Evolutionary conservation across 2,113 vertebrate genomes (phyloP).

Genomic region (Hippopotamus amphibius): DNA sequence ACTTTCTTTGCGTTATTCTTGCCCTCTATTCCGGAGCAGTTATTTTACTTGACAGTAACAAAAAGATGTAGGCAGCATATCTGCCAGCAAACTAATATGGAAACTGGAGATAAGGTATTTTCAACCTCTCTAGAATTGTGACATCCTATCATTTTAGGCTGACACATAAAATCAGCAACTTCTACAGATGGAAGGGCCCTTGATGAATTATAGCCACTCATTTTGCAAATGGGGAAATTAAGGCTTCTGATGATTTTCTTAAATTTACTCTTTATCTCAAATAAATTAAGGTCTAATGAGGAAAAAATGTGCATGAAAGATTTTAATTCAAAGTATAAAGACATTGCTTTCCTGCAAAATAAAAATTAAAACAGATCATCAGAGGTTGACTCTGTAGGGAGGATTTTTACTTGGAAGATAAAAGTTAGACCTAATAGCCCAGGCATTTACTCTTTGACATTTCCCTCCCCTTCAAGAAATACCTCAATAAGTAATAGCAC

Average conservation of each 20-base stretch:
- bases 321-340: conserved; percentile 48
- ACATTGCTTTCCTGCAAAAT: conserved; percentile 59
- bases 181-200: background rate
- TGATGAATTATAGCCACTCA: conserved; percentile 41
- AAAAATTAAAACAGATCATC: conserved; percentile 54
- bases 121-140: conserved; percentile 45
- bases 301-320: conserved; percentile 45
- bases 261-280: conserved; percentile 58
- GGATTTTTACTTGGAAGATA: conserved; percentile 2
- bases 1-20: conserved; percentile 54
- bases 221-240: conserved; percentile 43
- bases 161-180: conserved; percentile 48
- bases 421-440: background rate
- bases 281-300: conserved; percentile 60
- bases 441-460: background rate
- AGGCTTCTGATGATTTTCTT: conserved; percentile 41
- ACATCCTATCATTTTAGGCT: conserved; percentile 54
- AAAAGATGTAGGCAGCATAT: conserved; percentile 46
- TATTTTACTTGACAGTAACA: conserved; percentile 63
- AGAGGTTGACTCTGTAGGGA: background rate
- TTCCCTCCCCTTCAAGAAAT: background rate
- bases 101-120: conserved; percentile 51
- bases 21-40: conserved; percentile 38
- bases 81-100: conserved; percentile 50
- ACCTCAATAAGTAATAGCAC: background rate